Conservation (phyloP, 2,797 vertebrate species). For the Hoplostethus atlanticus region DNA sequence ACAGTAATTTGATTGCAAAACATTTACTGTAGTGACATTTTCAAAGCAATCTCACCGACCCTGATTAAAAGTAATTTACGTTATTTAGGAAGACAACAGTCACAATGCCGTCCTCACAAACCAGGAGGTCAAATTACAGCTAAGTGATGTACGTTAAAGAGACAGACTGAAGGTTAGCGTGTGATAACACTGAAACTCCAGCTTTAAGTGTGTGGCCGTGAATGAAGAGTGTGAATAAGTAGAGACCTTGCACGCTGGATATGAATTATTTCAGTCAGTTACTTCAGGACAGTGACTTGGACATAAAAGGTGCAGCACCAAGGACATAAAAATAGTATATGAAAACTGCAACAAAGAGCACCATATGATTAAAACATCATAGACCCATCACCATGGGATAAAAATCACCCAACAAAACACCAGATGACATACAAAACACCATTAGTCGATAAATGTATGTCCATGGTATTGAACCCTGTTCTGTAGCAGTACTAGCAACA, state of each 20-base stretch:
- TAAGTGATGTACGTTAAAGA: not conserved
- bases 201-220: not conserved
- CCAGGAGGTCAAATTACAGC: not conserved
- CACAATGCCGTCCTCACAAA: not conserved
- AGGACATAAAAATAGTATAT: too few relatives aligned
- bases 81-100: slow-evolving; percentile 16
- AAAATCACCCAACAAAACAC: slow-evolving; percentile 4
- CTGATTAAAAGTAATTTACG: slow-evolving; percentile 32
- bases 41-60: not conserved
- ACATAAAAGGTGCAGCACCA: too few relatives aligned
- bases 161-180: slow-evolving; percentile 15
- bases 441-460: not conserved
- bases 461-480: not conserved
- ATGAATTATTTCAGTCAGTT: not conserved
- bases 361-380: too few relatives aligned
- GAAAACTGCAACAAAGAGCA: too few relatives aligned
- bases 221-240: not conserved
- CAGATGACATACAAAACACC: not conserved
- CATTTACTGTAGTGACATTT: slow-evolving; percentile 9
- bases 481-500: not conserved
- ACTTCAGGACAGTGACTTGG: not conserved
- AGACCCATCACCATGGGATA: too few relatives aligned
- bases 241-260: not conserved
- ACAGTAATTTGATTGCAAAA: not conserved
- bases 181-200: not conserved